Evolutionary conservation across 2,113 vertebrate genomes (phyloP), one percentile per base, ranked within the genome.

Genomic region (Phodopus roborovskii): DNA sequence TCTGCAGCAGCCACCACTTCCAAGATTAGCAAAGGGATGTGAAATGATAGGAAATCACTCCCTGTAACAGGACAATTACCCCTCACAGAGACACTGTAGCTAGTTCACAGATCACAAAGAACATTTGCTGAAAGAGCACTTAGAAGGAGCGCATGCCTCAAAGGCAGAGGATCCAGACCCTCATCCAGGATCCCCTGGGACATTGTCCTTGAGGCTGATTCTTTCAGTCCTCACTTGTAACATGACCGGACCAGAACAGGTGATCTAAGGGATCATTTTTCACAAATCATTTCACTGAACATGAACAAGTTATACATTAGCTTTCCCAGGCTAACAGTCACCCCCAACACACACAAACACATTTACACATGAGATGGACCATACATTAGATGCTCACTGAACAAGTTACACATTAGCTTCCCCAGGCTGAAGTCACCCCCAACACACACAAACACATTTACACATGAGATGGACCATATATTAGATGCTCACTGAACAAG

Each of bases 201-300:
- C 16, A 42, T 1, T 62, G 28, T 89, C 85, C 53, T 90, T 75
- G 42, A 39, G 20, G 89, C 73, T 28, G 71, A 39, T 92, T 93
- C 81, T 91, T 89, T 82, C 28, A 22, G 33, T 86, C 88, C 62
- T 93, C 50, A 19, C 20, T 83, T 87, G 24, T 83, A 77, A 96
- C 88, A 95, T 70, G 28, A 71, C 50, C 30, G 20, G 28, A 85
- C 70, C 79, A 87, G 36, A 90, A 15, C 2, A 81, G 4, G 79
- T 56, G 45, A 95, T n/a, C 68, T 66, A 10, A 68, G 50, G 77
- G 39, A 53, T 56, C 19, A 60, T 92, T 64, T 71, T 89, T 96
- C 97, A 98, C 91, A 98, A 98, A 98, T 87, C 97, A 97, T 97
- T 98, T 97, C 97, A 98, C 95, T 98, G 92, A 98, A 98, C 97